A percentile compares a stretch with the other conserved stretches of the same genome.
phyloP scores from a whole-genome alignment of 1,140 invertebrate species.

The Apocrypta bakeri region DNA sequence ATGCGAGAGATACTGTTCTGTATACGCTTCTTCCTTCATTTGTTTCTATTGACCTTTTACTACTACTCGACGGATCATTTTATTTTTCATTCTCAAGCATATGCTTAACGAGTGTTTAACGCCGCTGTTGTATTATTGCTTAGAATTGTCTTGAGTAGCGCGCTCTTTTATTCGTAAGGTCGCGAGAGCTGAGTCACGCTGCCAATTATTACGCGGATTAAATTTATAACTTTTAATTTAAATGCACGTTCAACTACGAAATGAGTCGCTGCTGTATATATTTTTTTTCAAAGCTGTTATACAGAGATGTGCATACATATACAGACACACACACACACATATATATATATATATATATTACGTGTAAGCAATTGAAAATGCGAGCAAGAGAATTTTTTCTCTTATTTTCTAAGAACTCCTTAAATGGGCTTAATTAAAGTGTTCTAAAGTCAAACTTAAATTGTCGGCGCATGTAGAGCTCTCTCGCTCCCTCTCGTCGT shows the following conservation, averaged over 20 bases:
- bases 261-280: neutral
- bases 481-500: neutral
- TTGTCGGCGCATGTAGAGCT: constrained; percentile 10
- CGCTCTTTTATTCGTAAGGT: constrained; percentile 24
- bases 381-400: neutral
- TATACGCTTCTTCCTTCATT: neutral
- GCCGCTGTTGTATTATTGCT: constrained; percentile 3
- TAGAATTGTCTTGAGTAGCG: constrained; percentile 20
- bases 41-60: constrained; percentile 34
- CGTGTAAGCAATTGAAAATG: neutral
- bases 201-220: neutral
- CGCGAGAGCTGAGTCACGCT: constrained; percentile 4
- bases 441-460: constrained; percentile 19
- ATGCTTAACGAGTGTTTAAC: constrained; percentile 23
- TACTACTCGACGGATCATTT: neutral
- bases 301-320: no score
- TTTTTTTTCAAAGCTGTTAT: neutral
- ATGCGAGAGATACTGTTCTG: neutral
- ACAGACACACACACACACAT: no score
- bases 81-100: constrained; percentile 31
- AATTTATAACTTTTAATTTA: neutral
- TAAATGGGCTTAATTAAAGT: constrained; percentile 43
- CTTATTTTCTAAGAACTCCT: constrained; percentile 34
- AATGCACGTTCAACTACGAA: neutral
- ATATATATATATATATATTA: no score